These are phyloP conservation scores for Clostera curtula DNA, from an alignment of 2,888 invertebrate species.

Conservation along the genomic window DNA sequence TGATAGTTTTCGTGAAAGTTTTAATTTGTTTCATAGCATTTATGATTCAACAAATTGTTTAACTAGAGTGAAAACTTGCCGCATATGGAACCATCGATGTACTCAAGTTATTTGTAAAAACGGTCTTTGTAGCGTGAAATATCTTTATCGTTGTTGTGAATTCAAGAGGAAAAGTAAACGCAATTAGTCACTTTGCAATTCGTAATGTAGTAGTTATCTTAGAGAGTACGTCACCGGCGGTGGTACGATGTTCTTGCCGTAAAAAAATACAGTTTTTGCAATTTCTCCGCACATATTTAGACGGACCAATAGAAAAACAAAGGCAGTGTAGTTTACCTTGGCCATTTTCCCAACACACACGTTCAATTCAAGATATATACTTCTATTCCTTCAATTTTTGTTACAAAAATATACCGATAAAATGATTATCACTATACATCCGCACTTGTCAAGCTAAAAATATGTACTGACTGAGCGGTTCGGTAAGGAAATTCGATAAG, in stretches of 20 bases:
- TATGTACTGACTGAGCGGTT: conserved; percentile 49
- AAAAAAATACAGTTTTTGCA: conserved; percentile 12
- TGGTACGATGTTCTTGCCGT: conserved; percentile 12
- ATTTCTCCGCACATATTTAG: conserved; percentile 11
- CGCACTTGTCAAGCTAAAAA: conserved; percentile 46
- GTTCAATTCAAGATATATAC: conserved; percentile 19
- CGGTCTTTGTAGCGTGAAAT: too few relatives aligned
- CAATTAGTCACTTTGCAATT: conserved; percentile 6
- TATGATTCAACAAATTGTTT: too few relatives aligned
- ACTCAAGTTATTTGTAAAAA: too few relatives aligned
- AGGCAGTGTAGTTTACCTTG: conserved; percentile 45
- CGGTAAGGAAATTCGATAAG: conserved; percentile 57
- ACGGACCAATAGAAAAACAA: conserved; percentile 4
- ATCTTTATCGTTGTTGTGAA: too few relatives aligned
- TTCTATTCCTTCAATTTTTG: conserved; percentile 39
- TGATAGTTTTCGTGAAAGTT: too few relatives aligned
- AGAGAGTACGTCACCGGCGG: conserved; percentile 22
- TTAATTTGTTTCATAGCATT: too few relatives aligned
- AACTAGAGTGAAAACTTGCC: too few relatives aligned
- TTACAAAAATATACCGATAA: conserved; percentile 44
- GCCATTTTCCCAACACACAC: conserved; percentile 43
- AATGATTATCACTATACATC: conserved; percentile 32
- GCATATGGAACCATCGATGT: too few relatives aligned
- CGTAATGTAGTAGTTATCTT: conserved; percentile 13
- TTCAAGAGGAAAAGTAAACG: background rate